Conservation (phyloP, 2,797 vertebrate species). For the Paramormyrops hopkinsi region DNA sequence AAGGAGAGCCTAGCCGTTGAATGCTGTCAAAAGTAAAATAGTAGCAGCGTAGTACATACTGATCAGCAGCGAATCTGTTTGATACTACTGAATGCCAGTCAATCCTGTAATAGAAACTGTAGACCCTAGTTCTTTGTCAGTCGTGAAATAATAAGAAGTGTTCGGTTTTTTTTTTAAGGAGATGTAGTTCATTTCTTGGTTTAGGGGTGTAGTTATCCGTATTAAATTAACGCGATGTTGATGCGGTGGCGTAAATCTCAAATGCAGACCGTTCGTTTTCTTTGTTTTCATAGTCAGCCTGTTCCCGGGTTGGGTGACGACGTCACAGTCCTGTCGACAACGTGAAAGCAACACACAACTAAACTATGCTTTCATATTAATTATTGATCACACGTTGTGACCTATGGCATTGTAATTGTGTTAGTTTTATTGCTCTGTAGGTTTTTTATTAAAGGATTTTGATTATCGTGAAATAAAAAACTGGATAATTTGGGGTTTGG, state of each 20-base stretch:
- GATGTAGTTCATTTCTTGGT: not conserved
- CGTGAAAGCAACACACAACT: not conserved
- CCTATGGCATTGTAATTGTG: not conserved
- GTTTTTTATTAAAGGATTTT: not conserved
- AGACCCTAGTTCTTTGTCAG: not conserved
- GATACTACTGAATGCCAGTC: not conserved
- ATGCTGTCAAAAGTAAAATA: not conserved
- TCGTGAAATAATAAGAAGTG: not conserved
- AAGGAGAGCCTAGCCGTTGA: not conserved
- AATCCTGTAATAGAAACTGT: not conserved
- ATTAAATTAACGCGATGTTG: not conserved
- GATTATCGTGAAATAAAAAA: not conserved
- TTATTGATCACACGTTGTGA: not conserved
- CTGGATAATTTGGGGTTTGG: not conserved
- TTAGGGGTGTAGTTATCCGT: not conserved
- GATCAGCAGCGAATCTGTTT: not conserved
- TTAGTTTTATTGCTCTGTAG: not conserved
- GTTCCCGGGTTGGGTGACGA: slow-evolving; percentile 20
- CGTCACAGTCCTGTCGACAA: slow-evolving; percentile 13
- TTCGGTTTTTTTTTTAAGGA: not conserved
- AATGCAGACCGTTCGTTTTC: slow-evolving; percentile 12
- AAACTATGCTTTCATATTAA: not conserved
- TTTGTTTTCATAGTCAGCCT: slow-evolving; percentile 36
- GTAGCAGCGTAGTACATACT: not conserved
- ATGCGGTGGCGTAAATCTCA: not conserved